Conservation (phyloP, 2,113 vertebrate species). For the Spilogale gracilis region DNA sequence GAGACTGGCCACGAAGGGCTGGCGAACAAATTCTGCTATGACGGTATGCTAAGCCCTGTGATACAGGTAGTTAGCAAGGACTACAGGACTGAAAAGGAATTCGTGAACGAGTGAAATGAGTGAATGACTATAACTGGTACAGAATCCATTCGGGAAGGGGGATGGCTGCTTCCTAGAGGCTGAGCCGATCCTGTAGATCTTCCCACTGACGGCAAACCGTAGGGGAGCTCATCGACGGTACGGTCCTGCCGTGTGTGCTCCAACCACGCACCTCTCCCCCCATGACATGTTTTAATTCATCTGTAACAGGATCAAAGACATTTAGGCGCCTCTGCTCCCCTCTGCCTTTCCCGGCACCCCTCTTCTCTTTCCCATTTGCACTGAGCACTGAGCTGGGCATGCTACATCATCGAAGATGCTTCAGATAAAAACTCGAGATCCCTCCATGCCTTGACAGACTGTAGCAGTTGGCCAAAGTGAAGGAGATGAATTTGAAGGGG, state of each 20-base stretch:
- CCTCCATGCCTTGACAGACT: neutral
- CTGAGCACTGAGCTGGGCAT: neutral
- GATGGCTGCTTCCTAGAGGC: neutral
- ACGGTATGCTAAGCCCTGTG: neutral
- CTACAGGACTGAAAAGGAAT: neutral
- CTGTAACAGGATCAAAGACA: neutral
- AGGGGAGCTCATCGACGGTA: too few species aligned
- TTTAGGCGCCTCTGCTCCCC: neutral
- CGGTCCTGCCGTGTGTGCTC: too few species aligned
- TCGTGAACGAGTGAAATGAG: neutral
- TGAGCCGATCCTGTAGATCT: neutral
- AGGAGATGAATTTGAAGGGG: neutral
- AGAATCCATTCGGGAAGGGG: neutral
- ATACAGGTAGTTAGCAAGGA: neutral
- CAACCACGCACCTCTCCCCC: neutral
- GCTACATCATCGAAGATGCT: neutral
- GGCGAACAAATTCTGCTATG: neutral
- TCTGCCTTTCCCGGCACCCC: rapidly evolving
- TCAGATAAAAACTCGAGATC: neutral
- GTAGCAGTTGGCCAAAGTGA: neutral
- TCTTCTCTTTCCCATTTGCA: rapidly evolving
- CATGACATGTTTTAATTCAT: neutral
- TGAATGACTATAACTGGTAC: neutral
- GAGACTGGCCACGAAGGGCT: neutral
- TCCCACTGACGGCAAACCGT: neutral